Conservation (phyloP, 2,797 vertebrate species). For the Poecilia wingei region DNA sequence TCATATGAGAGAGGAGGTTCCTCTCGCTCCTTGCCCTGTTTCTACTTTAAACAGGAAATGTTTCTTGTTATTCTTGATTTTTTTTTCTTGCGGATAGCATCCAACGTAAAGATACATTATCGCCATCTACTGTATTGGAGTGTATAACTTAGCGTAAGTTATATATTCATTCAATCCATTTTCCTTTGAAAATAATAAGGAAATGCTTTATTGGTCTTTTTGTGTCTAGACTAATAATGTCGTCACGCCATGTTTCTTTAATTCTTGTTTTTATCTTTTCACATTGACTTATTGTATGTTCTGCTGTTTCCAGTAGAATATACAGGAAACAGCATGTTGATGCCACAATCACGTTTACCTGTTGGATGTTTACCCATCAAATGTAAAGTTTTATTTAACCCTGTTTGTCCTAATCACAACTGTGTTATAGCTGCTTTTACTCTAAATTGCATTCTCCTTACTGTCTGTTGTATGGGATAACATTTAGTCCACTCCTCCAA, state of each 20-base stretch:
- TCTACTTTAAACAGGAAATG: conserved; percentile 29
- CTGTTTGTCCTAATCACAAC: background rate
- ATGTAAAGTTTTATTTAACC: background rate
- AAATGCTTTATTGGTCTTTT: background rate
- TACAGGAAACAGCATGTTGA: background rate
- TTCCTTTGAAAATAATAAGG: background rate
- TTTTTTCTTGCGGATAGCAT: background rate
- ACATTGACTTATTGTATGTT: background rate
- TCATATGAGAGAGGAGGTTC: conserved; percentile 30
- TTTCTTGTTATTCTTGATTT: background rate
- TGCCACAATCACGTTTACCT: background rate
- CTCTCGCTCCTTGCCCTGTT: conserved; percentile 29
- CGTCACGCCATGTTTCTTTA: background rate
- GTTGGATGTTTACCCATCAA: background rate
- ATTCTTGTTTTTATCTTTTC: background rate
- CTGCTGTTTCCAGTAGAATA: background rate
- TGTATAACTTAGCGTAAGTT: background rate
- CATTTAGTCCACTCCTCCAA: background rate
- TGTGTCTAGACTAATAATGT: background rate
- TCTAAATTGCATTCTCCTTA: background rate
- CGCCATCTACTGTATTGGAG: background rate
- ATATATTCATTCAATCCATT: background rate
- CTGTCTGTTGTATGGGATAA: background rate
- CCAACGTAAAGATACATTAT: background rate
- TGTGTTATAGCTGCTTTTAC: background rate